Percentiles rank a stretch among this genome's conserved stretches.
phyloP scores from a whole-genome alignment of 2,113 vertebrate species.

The Neotoma lepida region DNA sequence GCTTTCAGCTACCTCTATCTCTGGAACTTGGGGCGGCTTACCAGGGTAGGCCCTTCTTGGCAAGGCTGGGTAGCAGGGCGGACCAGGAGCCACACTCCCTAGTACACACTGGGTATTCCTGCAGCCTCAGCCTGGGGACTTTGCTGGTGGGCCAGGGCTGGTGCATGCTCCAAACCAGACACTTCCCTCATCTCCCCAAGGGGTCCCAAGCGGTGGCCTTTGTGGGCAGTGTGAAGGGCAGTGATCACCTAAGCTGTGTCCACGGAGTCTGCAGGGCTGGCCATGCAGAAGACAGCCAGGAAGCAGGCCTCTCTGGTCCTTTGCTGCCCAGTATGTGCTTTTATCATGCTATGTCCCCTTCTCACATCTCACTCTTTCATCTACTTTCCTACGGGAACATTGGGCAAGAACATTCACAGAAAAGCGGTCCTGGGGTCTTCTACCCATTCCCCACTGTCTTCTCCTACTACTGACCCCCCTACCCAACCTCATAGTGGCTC shows the following conservation, averaged over 20 bases:
- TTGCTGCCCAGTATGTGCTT: rapidly evolving
- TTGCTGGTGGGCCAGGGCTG: neutral
- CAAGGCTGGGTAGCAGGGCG: neutral
- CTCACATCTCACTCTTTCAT: rapidly evolving
- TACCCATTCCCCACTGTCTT: too few relatives aligned
- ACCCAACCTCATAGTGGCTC: neutral
- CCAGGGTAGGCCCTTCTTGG: conserved; percentile 68
- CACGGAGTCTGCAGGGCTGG: neutral
- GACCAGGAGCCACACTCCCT: conserved; percentile 14
- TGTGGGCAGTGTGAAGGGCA: neutral
- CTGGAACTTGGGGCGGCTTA: conserved; percentile 33
- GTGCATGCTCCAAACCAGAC: neutral
- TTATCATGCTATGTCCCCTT: too few relatives aligned
- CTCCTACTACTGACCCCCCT: neutral
- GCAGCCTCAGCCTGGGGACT: neutral
- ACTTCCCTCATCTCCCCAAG: neutral
- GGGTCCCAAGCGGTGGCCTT: rapidly evolving
- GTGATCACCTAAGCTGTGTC: rapidly evolving
- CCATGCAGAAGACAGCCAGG: neutral
- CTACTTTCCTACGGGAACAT: neutral
- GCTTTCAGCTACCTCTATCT: neutral
- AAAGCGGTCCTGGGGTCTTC: neutral
- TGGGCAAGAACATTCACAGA: neutral
- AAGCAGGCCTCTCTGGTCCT: neutral
- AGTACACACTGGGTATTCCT: neutral